Conservation (phyloP, 1,140 invertebrate species). For the Centruroides vittatus region DNA sequence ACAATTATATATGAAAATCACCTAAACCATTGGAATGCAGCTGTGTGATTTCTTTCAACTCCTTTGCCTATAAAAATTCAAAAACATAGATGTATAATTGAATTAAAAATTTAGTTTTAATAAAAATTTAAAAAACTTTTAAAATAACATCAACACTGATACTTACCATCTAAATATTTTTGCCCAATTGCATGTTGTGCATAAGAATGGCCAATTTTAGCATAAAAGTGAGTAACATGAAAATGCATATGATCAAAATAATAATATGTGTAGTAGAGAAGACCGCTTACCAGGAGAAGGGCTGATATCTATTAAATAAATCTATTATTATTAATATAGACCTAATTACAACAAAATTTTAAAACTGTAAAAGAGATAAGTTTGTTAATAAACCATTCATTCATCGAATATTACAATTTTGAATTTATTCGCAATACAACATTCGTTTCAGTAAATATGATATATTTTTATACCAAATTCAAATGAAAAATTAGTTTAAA, state of each 20-base stretch:
- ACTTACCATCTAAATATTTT: slow-evolving; percentile 36
- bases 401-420: too few species aligned
- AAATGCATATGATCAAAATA: slow-evolving; percentile 40
- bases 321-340: too few species aligned
- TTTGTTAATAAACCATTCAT: too few species aligned
- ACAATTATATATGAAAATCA: slow-evolving; percentile 14
- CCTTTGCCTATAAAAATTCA: slow-evolving; percentile 24
- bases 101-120: neutral
- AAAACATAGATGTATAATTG: neutral
- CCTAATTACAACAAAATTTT: too few species aligned
- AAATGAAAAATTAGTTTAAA: too few species aligned
- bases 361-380: too few species aligned
- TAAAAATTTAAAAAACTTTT: neutral
- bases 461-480: too few species aligned
- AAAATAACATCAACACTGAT: neutral
- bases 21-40: slow-evolving; percentile 40
- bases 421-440: too few species aligned
- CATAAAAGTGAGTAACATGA: slow-evolving; percentile 36
- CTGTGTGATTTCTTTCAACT: slow-evolving; percentile 31
- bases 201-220: slow-evolving; percentile 34
- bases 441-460: too few species aligned
- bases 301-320: slow-evolving; percentile 7
- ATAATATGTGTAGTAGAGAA: slow-evolving; percentile 34
- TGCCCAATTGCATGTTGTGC: slow-evolving; percentile 41
- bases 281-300: slow-evolving; percentile 18